Percentiles rank a stretch among this genome's conserved stretches.
phyloP scores from a whole-genome alignment of 2,797 vertebrate genomes.

The Acrocephalus scirpaceus region DNA sequence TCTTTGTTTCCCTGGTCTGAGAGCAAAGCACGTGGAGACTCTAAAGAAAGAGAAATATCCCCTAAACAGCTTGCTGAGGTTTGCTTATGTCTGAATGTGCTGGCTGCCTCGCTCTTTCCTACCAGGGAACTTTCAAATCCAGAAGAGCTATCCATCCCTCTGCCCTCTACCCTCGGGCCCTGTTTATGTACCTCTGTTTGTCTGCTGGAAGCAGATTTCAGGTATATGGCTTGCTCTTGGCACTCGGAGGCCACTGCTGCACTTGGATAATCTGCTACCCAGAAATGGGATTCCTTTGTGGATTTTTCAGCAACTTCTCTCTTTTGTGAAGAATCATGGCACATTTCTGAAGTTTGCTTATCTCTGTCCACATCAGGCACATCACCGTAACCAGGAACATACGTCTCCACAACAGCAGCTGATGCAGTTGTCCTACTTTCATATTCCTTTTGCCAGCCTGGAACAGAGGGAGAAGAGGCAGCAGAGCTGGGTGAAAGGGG shows the following conservation, averaged over 20 bases:
- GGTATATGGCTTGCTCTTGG: background rate
- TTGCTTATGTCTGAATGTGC: constrained; percentile 61
- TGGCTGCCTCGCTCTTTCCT: constrained; percentile 82
- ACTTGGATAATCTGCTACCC: background rate
- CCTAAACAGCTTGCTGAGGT: constrained; percentile 75
- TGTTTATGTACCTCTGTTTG: constrained; percentile 7
- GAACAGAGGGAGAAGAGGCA: constrained; percentile 4
- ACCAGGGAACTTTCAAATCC: constrained; percentile 86
- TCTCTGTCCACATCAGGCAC: background rate
- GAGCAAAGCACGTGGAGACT: constrained; percentile 63
- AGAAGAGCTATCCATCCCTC: constrained; percentile 71
- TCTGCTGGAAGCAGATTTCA: background rate
- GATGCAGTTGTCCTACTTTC: background rate
- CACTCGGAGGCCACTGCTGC: background rate
- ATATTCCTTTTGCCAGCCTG: background rate
- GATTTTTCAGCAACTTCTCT: background rate
- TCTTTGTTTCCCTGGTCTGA: constrained; percentile 80
- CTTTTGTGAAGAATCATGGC: constrained; percentile 8
- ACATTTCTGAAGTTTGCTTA: background rate
- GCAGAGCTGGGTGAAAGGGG: constrained; percentile 6
- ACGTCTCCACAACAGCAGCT: background rate
- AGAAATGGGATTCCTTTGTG: background rate
- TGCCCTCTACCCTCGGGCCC: constrained; percentile 54
- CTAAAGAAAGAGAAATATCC: constrained; percentile 78
- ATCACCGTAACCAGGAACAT: background rate